Conservation (phyloP, 2,113 vertebrate genomes). For the Semicossyphus pulcher region DNA sequence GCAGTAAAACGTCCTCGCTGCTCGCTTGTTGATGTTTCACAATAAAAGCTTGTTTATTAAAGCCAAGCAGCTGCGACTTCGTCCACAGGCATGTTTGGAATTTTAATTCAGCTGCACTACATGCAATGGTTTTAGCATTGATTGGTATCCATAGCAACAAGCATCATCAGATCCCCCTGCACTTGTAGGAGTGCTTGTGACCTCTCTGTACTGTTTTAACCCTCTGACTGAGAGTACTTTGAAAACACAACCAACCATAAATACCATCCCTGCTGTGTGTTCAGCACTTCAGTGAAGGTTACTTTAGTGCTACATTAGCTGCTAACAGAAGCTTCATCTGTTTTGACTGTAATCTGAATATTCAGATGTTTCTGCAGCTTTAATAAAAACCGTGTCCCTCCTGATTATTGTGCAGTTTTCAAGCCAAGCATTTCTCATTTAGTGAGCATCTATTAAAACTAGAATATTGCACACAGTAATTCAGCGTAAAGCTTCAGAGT, state of each 20-base stretch:
- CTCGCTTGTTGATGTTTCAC: no score
- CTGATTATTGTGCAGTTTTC: no score
- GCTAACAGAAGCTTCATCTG: no score
- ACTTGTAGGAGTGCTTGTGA: neutral
- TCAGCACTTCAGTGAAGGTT: neutral
- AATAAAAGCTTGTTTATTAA: neutral
- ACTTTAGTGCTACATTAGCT: neutral
- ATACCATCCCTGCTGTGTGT: neutral
- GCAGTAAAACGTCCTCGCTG: no score
- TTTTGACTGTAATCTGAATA: no score
- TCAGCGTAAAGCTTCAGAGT: no score
- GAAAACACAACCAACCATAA: conserved; percentile 11
- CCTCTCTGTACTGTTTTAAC: neutral
- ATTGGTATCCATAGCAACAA: conserved; percentile 54
- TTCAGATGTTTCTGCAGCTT: no score
- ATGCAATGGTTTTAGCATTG: neutral
- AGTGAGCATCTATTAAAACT: no score
- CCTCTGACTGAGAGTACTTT: conserved; percentile 1
- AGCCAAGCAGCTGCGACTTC: neutral
- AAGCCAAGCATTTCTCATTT: no score
- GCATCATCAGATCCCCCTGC: conserved; percentile 3
- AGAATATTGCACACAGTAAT: no score
- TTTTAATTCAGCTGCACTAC: conserved; percentile 31
- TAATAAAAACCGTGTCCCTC: no score
- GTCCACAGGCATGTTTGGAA: neutral